Evolutionary conservation across 2,797 vertebrate genomes (phyloP).

Genomic region (Catostomus latipinnis): DNA sequence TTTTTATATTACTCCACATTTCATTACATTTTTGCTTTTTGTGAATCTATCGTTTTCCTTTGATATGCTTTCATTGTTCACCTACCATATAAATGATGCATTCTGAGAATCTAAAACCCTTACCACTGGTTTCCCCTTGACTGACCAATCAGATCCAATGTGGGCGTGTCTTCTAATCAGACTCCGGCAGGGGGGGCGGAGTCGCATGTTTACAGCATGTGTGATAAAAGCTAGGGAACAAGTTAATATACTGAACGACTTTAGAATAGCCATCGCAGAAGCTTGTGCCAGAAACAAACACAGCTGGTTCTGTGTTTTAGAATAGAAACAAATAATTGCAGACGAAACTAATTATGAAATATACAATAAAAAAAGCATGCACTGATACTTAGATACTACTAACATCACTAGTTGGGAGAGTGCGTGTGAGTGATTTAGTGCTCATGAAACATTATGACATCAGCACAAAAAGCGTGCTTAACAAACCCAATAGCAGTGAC

Average conservation of each 20-base stretch:
- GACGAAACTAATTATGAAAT: not conserved
- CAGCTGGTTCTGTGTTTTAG: slow-evolving; percentile 54
- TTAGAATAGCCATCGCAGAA: slow-evolving; percentile 10
- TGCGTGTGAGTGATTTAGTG: slow-evolving; percentile 5
- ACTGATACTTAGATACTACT: slow-evolving; percentile 33
- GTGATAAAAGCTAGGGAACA: slow-evolving; percentile 19
- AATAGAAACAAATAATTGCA: not conserved
- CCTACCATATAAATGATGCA: not conserved
- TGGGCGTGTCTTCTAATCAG: slow-evolving; percentile 15
- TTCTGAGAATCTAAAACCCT: not conserved
- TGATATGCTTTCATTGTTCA: slow-evolving; percentile 50
- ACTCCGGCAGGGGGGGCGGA: not conserved
- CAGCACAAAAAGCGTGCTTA: no score
- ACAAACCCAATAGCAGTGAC: no score
- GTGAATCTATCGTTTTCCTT: not conserved
- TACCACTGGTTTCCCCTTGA: not conserved
- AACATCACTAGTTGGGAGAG: slow-evolving; percentile 8
- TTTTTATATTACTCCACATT: not conserved
- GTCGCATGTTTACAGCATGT: slow-evolving; percentile 51
- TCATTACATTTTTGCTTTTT: slow-evolving; percentile 55
- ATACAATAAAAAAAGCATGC: slow-evolving; percentile 11
- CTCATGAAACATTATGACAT: not conserved
- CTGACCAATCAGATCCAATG: not conserved
- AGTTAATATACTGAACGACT: slow-evolving; percentile 15
- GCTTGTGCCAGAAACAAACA: slow-evolving; percentile 26